Conservation (phyloP, 1,140 invertebrate species). For the Centruroides sculpturatus region DNA sequence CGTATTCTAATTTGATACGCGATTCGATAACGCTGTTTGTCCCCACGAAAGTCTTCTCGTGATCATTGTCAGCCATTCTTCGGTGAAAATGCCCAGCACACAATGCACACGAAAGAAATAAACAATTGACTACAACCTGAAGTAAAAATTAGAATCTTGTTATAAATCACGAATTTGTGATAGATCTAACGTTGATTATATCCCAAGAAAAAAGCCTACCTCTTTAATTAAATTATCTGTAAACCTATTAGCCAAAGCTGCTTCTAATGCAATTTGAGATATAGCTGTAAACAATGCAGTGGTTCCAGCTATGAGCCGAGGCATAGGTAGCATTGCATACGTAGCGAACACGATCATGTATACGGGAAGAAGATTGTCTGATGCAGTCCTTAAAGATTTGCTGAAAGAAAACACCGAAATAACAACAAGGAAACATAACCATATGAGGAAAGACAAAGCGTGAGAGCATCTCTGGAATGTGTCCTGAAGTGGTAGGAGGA, state of each 20-base stretch:
- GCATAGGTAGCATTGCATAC: slow-evolving; percentile 25
- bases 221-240: slow-evolving; percentile 14
- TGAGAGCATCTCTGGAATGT: slow-evolving; percentile 16
- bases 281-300: slow-evolving; percentile 19
- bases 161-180: background rate
- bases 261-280: slow-evolving; percentile 20
- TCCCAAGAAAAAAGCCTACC: slow-evolving; percentile 27
- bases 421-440: slow-evolving; percentile 14
- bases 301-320: slow-evolving; percentile 17
- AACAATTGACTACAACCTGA: slow-evolving; percentile 55
- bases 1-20: slow-evolving; percentile 77
- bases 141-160: slow-evolving; percentile 17
- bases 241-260: slow-evolving; percentile 17
- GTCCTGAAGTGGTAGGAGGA: slow-evolving; percentile 18
- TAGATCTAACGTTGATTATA: background rate
- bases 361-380: slow-evolving; percentile 21
- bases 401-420: slow-evolving; percentile 17
- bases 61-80: slow-evolving; percentile 64
- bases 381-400: slow-evolving; percentile 9
- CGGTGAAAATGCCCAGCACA: slow-evolving; percentile 72
- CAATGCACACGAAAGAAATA: slow-evolving; percentile 59
- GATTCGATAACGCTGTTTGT: slow-evolving; percentile 81
- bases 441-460: slow-evolving; percentile 18
- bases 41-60: slow-evolving; percentile 68
- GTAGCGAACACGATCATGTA: slow-evolving; percentile 25